These are phyloP conservation scores for Ischnura elegans DNA, from an alignment of 2,888 invertebrate species.

Conservation along the genomic window DNA sequence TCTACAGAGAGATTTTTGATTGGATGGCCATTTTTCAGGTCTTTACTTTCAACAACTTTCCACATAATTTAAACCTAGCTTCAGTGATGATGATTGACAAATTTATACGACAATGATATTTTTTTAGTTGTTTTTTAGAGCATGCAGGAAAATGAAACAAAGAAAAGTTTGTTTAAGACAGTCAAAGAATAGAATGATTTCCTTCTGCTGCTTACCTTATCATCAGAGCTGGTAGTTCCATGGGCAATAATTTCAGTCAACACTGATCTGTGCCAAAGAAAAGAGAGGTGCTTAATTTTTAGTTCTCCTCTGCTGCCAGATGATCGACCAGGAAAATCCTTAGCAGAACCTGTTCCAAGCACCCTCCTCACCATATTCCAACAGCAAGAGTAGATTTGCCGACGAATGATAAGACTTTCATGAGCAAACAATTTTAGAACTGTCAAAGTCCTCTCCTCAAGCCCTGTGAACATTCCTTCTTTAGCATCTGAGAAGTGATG, in stretches of 20 bases:
- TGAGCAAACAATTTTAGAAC: conserved; percentile 81
- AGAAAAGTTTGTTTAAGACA: no score
- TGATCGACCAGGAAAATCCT: conserved; percentile 75
- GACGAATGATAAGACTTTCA: conserved; percentile 79
- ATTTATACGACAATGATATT: no score
- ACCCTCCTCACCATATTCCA: conserved; percentile 80
- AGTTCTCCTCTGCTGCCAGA: conserved; percentile 75
- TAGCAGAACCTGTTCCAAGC: conserved; percentile 79
- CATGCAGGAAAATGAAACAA: no score
- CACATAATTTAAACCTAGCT: no score
- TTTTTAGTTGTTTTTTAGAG: no score
- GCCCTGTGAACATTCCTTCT: conserved; percentile 69
- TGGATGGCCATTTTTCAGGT: no score
- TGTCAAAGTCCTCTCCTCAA: conserved; percentile 75
- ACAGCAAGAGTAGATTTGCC: conserved; percentile 80
- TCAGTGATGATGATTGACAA: no score
- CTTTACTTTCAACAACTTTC: no score
- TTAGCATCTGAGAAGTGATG: conserved; percentile 71
- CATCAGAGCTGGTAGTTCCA: conserved; percentile 80
- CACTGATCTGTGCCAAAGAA: conserved; percentile 81
- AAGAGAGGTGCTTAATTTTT: conserved; percentile 77
- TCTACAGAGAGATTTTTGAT: no score
- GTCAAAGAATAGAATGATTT: no score
- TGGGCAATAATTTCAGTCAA: conserved; percentile 84
- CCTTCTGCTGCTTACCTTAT: conserved; percentile 77